Conservation (phyloP, 1,140 invertebrate species). For the Zelostemma sp. region DNA sequence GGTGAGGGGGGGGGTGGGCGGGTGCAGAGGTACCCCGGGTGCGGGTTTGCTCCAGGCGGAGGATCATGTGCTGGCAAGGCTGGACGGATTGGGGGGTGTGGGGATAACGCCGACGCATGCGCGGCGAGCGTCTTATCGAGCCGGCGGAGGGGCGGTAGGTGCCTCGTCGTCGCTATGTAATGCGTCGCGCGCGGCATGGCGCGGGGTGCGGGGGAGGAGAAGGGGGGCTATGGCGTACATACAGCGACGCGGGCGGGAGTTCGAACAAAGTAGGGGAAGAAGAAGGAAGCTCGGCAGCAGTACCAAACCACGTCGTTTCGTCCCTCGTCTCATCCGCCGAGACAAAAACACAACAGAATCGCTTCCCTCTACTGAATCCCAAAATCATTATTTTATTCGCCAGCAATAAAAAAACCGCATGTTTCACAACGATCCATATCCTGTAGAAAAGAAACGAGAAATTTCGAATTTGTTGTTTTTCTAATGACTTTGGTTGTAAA, state of each 20-base stretch:
- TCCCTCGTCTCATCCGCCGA: too few species aligned
- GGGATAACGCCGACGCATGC: conserved; percentile 48
- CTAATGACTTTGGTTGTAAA: too few species aligned
- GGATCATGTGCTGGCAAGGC: conserved; percentile 43
- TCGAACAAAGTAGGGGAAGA: conserved; percentile 38
- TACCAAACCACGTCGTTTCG: too few species aligned
- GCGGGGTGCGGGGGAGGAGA: conserved; percentile 2
- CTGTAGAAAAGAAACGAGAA: too few species aligned
- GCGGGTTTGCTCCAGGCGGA: conserved; percentile 61
- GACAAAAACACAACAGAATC: too few species aligned
- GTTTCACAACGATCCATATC: too few species aligned
- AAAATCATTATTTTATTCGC: too few species aligned
- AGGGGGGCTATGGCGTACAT: too few species aligned
- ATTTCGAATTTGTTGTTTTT: too few species aligned
- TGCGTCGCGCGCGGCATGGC: conserved; percentile 21
- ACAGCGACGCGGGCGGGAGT: neutral
- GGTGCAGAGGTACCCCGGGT: conserved; percentile 60
- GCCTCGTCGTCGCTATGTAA: conserved; percentile 41
- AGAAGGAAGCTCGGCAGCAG: conserved; percentile 44
- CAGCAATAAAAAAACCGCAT: too few species aligned
- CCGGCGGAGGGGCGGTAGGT: conserved; percentile 50
- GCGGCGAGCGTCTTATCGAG: conserved; percentile 50
- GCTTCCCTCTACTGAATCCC: too few species aligned
- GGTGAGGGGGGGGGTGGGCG: too few species aligned
- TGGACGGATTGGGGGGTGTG: conserved; percentile 21